A percentile compares a stretch with the other conserved stretches of the same genome.
Evolutionary conservation across 2,113 vertebrate species (phyloP).

Genomic region (Cyphomyrus discorhynchus): DNA sequence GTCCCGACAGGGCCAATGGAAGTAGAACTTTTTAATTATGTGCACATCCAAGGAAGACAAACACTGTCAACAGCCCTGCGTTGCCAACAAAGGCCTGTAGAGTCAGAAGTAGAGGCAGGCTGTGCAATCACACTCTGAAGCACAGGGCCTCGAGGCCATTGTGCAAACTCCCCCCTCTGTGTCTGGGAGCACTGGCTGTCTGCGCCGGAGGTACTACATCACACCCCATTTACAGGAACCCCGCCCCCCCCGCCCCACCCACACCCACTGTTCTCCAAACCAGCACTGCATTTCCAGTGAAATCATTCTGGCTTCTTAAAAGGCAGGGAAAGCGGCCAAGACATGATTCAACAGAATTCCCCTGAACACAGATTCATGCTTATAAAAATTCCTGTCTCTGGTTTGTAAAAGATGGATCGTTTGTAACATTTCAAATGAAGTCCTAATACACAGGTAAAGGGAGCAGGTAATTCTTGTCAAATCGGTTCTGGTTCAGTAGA

Average conservation of each 20-base stretch:
- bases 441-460: background rate
- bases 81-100: background rate
- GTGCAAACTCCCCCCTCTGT: background rate
- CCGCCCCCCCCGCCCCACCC: background rate
- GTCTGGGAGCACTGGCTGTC: background rate
- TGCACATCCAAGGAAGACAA: background rate
- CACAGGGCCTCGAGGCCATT: background rate
- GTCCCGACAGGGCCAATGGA: no score
- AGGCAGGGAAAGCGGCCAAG: background rate
- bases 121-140: background rate
- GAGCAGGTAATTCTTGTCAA: background rate
- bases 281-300: background rate
- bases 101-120: background rate
- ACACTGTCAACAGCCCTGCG: background rate
- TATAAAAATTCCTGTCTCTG: background rate
- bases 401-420: background rate
- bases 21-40: background rate
- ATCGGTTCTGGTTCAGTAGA: background rate
- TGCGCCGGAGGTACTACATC: background rate
- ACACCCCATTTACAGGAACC: background rate
- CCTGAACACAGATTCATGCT: background rate
- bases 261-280: background rate
- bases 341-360: slow-evolving; percentile 3
- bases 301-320: background rate
- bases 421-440: background rate